phyloP scores from a whole-genome alignment of 2,797 vertebrate species.

The Pagetopsis macropterus region DNA sequence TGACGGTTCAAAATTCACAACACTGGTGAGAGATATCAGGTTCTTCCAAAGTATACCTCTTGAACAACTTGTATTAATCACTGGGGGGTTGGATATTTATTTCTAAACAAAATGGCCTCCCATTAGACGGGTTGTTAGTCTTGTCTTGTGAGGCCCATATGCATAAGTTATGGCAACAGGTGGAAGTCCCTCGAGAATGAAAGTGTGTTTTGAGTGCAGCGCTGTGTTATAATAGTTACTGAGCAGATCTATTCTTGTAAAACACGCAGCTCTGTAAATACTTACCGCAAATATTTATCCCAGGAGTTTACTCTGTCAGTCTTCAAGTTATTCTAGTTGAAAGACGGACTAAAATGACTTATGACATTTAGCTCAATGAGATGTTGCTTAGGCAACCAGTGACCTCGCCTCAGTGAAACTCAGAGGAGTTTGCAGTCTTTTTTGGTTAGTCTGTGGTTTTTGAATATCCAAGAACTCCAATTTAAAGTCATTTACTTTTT shows the following conservation, averaged over 20 bases:
- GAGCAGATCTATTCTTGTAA: slow-evolving; percentile 48
- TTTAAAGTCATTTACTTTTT: not conserved
- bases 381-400: not conserved
- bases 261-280: slow-evolving; percentile 70
- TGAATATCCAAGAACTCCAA: not conserved
- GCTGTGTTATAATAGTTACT: slow-evolving; percentile 31
- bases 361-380: slow-evolving; percentile 43
- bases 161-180: slow-evolving; percentile 42
- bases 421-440: not conserved
- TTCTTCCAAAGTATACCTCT: slow-evolving; percentile 5
- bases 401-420: slow-evolving; percentile 2
- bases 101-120: not conserved
- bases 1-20: slow-evolving; percentile 5
- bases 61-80: not conserved
- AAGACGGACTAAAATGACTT: slow-evolving; percentile 30
- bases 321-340: slow-evolving; percentile 52
- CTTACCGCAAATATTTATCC: slow-evolving; percentile 33
- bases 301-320: slow-evolving; percentile 37
- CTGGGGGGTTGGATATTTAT: not conserved
- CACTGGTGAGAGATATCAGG: not conserved
- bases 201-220: slow-evolving; percentile 9
- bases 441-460: not conserved
- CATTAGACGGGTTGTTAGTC: slow-evolving; percentile 22
- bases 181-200: slow-evolving; percentile 22
- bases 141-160: not conserved